Conservation (phyloP, 2,113 vertebrate genomes). For the Myotis yumanensis region DNA sequence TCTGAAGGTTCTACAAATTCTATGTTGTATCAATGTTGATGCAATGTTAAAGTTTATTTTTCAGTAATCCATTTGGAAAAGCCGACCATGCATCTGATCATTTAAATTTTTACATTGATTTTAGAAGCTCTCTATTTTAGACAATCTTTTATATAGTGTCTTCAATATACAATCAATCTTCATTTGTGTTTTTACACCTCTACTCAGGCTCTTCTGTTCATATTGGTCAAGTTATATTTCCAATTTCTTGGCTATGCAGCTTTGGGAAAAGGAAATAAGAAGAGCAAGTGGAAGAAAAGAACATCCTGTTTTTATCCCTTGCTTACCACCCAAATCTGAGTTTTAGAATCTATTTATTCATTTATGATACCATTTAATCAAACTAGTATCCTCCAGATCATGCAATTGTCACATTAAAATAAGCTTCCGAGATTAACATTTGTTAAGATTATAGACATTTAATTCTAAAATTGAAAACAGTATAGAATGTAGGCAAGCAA, state of each 20-base stretch:
- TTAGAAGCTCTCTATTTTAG: background rate
- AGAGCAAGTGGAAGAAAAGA: background rate
- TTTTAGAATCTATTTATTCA: background rate
- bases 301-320: background rate
- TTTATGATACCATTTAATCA: background rate
- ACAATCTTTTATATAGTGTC: background rate
- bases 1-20: background rate
- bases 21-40: background rate
- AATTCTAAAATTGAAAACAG: conserved; percentile 2
- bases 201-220: background rate
- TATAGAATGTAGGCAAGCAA: background rate
- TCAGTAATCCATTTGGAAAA: background rate
- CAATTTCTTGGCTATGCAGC: background rate
- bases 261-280: background rate
- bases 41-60: background rate
- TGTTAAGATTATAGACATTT: background rate
- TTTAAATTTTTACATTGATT: background rate
- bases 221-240: conserved; percentile 8
- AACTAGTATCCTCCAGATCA: background rate
- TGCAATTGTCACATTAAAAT: background rate
- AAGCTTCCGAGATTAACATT: background rate
- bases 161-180: background rate
- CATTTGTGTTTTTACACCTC: background rate
- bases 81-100: background rate
- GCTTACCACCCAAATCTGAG: background rate